Base-by-base conservation (phyloP, 2,797 vertebrate species). In the Scleropages formosus region DNA sequence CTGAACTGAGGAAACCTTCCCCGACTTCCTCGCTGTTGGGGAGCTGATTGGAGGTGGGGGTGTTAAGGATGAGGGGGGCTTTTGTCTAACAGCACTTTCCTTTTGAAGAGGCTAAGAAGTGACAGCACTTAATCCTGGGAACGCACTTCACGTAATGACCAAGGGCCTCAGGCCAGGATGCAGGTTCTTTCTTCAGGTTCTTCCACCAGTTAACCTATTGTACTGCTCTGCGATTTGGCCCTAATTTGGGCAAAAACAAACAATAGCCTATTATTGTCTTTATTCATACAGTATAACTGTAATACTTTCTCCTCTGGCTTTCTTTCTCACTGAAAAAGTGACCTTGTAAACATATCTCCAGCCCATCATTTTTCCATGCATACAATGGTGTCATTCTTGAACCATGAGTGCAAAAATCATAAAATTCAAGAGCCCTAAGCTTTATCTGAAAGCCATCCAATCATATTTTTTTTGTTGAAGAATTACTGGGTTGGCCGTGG, bases 401-500 rank as follows among this genome's bases (percentile, higher is more conserved):
- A 75, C 75, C 81, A 79, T 63, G 68, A 83, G 80, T 80, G 78
- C 76, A 80, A 77, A 62, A 72, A 76, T 31, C 49, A 66, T 15
- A 26, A 56, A 60, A 77, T 65, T 22, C 27, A 59, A 51, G 46
- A 47, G 71, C 70, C 46, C 61, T 70, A 66, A 46, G 31, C n/a
- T n/a, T 78, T 62, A 77, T 81, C 78, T 80, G 71, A 80, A 79
- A 77, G 75, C 47, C 74, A 63, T 83, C 77, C 75, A 76, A 64
- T 66, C 71, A 49, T 77, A 74, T 74, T 78, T 81, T 83, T 83
- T 80, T 77, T n/a, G n/a, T 78, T 79, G 83, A 80, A 80, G 83
- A 82, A 71, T 78, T 81, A 80, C 85, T 87, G 85, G 84, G 83
- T 6, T 31, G n/a, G 85, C 88, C 81, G 84, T 81, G 83, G 79